Base-by-base conservation (phyloP, 2,113 vertebrate genomes). In the Litocranius walleri region DNA sequence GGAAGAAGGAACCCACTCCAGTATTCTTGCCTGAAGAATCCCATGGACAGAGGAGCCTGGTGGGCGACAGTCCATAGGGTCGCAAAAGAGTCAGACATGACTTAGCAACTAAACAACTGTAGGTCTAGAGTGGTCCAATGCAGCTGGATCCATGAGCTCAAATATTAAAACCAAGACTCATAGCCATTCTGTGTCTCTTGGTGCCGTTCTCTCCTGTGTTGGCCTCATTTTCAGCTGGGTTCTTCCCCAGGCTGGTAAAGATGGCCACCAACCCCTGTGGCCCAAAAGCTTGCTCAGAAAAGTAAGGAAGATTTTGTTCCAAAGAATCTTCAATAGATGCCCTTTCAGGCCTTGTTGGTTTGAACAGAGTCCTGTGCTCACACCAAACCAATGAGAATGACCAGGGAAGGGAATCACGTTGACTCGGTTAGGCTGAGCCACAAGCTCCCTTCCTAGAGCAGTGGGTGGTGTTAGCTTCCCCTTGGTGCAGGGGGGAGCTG, bases 21-120 rank as follows among this genome's bases (percentile, higher is more conserved):
- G 23, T 43, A 77, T 43, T 43, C 36, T 43, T 43, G 12, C 12
- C 71, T 43, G 36, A 13, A 77, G 36, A 43, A 43, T 77, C 23
- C 23, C 71, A 77, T 27, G 23, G 71, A 77, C 36, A 43, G 36
- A 43, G 71, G 23, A 77, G 11, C 21, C 71, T 27, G 36, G 36
- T 27, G 71, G 71, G 36, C 71, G 27, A 43, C 4, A 43, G 71
- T 43, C 71, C 23, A 43, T 77, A 14, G 71, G 23, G 71, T 43
- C 3, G 0, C 36, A 27, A 43, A 74, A 43, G 71, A 43, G n/a
- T 40, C n/a, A 71, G 67, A 71, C 67, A 40, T 12, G 67, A 71
- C 19, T 71, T 40, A 40, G 36, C 23, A 0, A 27, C 12, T 77
- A 43, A 77, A 77, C 21, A 43, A 6, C 0, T 1, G 10, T 1